Conservation (phyloP, 2,797 vertebrate species). For the Clarias platycephalus region DNA sequence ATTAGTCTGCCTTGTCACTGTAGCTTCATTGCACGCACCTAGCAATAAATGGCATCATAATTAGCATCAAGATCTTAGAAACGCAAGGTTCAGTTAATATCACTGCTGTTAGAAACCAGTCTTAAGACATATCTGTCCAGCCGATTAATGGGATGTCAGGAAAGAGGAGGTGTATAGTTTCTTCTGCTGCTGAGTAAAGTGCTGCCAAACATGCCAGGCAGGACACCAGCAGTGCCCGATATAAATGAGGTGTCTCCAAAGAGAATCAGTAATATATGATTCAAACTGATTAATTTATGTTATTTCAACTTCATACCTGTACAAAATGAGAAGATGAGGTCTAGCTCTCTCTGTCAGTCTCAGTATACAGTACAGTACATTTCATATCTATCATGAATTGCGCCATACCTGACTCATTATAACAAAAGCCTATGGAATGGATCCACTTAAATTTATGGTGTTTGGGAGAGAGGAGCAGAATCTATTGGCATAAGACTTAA, state of each 20-base stretch:
- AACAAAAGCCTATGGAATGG: not conserved
- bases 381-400: not conserved
- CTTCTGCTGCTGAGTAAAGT: constrained; percentile 17
- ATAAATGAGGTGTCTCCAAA: not conserved
- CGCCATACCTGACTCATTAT: not conserved
- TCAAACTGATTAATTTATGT: not conserved
- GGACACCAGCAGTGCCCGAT: not conserved
- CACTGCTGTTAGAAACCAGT: constrained; percentile 39
- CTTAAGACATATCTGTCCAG: constrained; percentile 42
- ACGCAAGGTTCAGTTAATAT: constrained; percentile 41
- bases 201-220: not conserved
- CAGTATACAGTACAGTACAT: not conserved
- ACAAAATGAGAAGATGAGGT: not conserved
- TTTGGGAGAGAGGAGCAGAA: not conserved
- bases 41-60: constrained; percentile 60
- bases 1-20: constrained; percentile 63
- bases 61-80: constrained; percentile 48
- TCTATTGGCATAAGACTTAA: not conserved
- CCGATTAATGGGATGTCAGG: constrained; percentile 37
- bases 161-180: constrained; percentile 9
- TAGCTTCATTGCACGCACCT: constrained; percentile 51
- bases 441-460: not conserved
- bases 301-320: not conserved
- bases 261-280: not conserved
- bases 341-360: not conserved